These are phyloP conservation scores for Rhabdornis inornatus DNA, from an alignment of 2,113 vertebrate species.

Conservation along the genomic window DNA sequence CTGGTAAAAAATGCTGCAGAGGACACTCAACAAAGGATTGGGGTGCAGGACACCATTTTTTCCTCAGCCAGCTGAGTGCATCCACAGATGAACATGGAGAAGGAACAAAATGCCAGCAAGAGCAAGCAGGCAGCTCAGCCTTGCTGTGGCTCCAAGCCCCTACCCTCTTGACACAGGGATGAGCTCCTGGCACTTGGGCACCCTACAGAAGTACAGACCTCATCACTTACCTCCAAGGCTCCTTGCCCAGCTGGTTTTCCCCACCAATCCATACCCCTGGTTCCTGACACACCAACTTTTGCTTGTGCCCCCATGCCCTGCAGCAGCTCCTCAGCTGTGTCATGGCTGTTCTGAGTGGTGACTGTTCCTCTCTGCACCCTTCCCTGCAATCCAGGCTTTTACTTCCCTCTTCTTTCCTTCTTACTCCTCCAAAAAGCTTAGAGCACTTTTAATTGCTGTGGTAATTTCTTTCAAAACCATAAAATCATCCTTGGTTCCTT, in stretches of 20 bases:
- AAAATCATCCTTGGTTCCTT: background rate
- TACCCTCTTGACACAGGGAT: background rate
- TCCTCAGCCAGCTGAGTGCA: background rate
- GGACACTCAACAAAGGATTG: background rate
- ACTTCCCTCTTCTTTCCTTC: background rate
- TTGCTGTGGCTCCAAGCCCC: background rate
- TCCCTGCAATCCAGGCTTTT: background rate
- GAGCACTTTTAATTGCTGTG: background rate
- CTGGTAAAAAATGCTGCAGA: background rate
- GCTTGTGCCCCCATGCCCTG: accelerated
- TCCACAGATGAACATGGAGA: accelerated
- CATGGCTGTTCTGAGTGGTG: background rate
- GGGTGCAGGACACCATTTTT: background rate
- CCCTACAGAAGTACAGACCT: background rate
- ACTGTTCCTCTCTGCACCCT: background rate
- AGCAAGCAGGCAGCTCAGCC: accelerated
- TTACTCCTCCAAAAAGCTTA: background rate
- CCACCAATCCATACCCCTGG: accelerated
- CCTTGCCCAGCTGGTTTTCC: background rate
- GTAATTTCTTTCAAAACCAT: background rate
- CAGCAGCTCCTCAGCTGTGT: background rate
- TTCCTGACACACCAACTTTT: background rate
- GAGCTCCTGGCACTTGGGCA: background rate
- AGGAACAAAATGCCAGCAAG: background rate
- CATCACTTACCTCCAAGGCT: background rate